Evolutionary conservation across 2,888 invertebrate genomes (phyloP), one percentile per base, ranked within the genome.

Genomic region (Idaea aversata): DNA sequence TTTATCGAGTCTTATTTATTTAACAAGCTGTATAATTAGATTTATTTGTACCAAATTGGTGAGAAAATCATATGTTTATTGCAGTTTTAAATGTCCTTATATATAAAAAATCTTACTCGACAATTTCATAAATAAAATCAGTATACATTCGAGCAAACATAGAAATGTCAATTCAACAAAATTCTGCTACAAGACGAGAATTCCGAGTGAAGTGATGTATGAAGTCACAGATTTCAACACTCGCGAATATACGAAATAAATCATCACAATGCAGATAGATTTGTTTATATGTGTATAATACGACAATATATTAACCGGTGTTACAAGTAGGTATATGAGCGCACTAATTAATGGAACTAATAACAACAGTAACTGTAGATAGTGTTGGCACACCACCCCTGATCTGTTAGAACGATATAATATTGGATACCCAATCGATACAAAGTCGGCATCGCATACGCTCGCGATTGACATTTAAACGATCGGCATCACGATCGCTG

Each of bases 271-370:
- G 71, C 65, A 61, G 10, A 47, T 47, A 6, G 47, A 47, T 47
- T 47, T 47, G 47, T 47, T 47, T 47, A 47, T 13, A 3, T 25
- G 25, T 47, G 47, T 47, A 7, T 13, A 47, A 65, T 66, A 70
- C 63, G 64, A 62, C 65, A 62, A 70, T 67, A 61, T 68, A 65
- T 69, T 67, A 67, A 66, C 63, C 61, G 67, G 70, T 63, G 64
- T 66, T 70, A 71, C 65, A 69, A 69, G 67, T 67, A 66, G 69
- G 67, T 67, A 65, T 67, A 67, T 77, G 72, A 71, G 72, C 75
- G 73, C 72, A 78, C 80, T 78, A 77, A 81, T 81, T 76, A 79
- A 67, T 74, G 72, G 80, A 81, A 84, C 82, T 81, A 83, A 79
- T 79, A 75, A 75, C 74, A 76, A 74, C 75, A 78, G 76, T 75